Conservation (phyloP, 2,888 invertebrate genomes). For the Xestoiulus laeticollis region DNA sequence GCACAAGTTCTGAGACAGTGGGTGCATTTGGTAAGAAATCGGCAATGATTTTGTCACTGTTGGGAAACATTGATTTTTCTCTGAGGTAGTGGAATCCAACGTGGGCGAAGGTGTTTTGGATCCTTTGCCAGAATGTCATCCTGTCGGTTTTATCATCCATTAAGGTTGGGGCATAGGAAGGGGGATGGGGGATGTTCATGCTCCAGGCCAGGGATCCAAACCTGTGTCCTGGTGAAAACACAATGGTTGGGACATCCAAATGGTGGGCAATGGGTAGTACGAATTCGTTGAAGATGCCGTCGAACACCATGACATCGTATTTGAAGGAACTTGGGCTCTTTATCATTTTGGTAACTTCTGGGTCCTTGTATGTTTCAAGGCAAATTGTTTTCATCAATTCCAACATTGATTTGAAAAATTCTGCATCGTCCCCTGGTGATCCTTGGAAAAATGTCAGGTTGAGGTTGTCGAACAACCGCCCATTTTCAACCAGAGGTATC, state of each 20-base stretch:
- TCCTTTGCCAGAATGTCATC: slow-evolving; percentile 46
- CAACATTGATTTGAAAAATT: background rate
- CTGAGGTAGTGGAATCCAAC: background rate
- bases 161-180: slow-evolving; percentile 42
- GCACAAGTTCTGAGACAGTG: slow-evolving; percentile 17
- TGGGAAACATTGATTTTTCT: too few relatives aligned
- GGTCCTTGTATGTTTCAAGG: background rate
- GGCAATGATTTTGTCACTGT: too few relatives aligned
- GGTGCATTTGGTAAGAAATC: slow-evolving; percentile 37
- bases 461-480: background rate
- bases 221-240: background rate
- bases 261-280: slow-evolving; percentile 29
- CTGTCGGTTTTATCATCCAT: background rate
- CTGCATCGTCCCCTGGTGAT: background rate
- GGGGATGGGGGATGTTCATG: slow-evolving; percentile 48
- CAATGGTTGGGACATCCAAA: slow-evolving; percentile 6
- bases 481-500: background rate
- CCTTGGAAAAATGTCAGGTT: background rate
- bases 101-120: background rate
- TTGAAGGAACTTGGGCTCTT: background rate
- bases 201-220: background rate
- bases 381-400: background rate
- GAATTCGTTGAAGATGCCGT: slow-evolving; percentile 50
- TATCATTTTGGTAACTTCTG: background rate
- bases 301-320: slow-evolving; percentile 50